These are phyloP conservation scores for Spatulosminthurus flaviceps DNA, from an alignment of 2,888 invertebrate species.

Conservation along the genomic window DNA sequence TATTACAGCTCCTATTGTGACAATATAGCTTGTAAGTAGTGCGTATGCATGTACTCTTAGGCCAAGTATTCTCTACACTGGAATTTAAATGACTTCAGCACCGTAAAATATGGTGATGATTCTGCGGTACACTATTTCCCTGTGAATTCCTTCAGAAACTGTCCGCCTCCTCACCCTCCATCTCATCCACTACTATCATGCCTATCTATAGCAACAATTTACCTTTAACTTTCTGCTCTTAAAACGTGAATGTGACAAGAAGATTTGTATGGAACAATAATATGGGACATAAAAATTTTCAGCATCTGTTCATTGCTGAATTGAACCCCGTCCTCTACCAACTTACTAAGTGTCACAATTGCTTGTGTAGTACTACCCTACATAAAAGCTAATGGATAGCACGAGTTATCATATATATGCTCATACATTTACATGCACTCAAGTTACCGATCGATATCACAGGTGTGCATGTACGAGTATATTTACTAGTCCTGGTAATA, in stretches of 20 bases:
- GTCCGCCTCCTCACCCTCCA: background rate
- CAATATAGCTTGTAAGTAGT: background rate
- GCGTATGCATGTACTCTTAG: too few relatives aligned
- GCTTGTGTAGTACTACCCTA: too few relatives aligned
- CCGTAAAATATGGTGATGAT: constrained; percentile 9
- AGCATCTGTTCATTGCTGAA: background rate
- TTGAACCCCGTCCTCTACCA: too few relatives aligned
- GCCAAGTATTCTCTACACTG: background rate
- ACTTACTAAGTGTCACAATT: too few relatives aligned
- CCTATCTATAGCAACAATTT: background rate
- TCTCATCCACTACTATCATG: background rate
- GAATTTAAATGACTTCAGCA: background rate
- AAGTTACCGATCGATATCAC: constrained; percentile 46
- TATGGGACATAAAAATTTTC: background rate
- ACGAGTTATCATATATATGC: constrained; percentile 21
- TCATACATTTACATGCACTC: constrained; percentile 39
- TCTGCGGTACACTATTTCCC: background rate
- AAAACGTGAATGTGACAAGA: background rate
- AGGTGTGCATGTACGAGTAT: constrained; percentile 27
- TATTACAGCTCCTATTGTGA: background rate
- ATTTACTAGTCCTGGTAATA: too few relatives aligned
- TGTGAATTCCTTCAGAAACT: background rate
- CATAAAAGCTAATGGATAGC: background rate
- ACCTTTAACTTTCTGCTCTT: too few relatives aligned
- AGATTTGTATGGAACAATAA: background rate